Base-by-base conservation (phyloP, 2,888 invertebrate genomes). In the Calameuta pallipes region DNA sequence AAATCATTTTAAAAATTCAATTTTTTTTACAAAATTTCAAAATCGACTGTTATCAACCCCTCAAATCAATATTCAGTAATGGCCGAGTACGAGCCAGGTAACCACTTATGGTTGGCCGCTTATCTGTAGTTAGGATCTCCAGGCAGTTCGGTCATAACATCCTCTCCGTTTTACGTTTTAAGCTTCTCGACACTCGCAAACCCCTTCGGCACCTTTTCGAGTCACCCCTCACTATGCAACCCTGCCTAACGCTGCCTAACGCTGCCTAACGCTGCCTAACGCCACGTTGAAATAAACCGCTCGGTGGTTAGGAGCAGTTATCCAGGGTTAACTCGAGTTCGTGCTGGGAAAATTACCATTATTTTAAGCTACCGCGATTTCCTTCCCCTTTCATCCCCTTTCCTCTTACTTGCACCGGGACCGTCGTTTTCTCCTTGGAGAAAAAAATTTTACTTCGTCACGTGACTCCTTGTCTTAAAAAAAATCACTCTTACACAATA, bases 51-150 rank as follows among this genome's bases (percentile, higher is more conserved):
- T 41, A 6, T 41, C 41, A 15, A 41, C 15, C 1, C 15, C 15
- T 6, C 12, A 4, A 13, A 4, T 4, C 4, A 13, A 37, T 13
- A 37, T 12, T 37, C 41, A 15, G 41, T 41, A 15, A 6, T 41
- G 6, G 6, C 15, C 6, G 41, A 1, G 0, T 41, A 41, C 15
- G 41, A 41, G 41, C 15, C 70, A 31, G 76, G 77, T 78, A 80
- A 79, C 79, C 80, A 81, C 80, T 82, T 81, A 80, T 79, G 81
- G 80, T 79, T 76, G 74, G 75, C 80, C 80, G 80, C 81, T 81
- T 82, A 82, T 82, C 81, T 79, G 79, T 78, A 78, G 78, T 82
- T 81, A 77, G 81, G 80, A 81, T 80, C 80, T 82, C 76, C 15
- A 15, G 41, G 77, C 81, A 71, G 75, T 76, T 80, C 77, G 68